phyloP scores from a whole-genome alignment of 2,888 invertebrate species.

The Cenopis cana region DNA sequence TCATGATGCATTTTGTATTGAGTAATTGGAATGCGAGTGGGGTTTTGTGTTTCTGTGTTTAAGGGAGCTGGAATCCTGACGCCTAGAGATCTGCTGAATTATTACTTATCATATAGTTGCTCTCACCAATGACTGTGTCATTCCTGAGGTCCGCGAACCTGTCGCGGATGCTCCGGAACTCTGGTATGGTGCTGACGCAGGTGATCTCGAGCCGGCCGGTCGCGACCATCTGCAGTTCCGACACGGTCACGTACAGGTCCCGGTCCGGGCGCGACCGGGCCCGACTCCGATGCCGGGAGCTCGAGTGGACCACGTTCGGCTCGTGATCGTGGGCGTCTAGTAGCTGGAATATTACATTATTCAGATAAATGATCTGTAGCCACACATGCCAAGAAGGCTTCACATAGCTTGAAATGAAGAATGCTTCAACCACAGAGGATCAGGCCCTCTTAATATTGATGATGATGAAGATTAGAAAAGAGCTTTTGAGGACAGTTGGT shows the following conservation, averaged over 20 bases:
- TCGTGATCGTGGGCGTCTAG: conserved; percentile 49
- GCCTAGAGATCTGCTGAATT: not conserved
- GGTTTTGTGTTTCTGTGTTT: too few relatives aligned
- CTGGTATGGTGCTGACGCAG: conserved; percentile 92
- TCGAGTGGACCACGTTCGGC: conserved; percentile 61
- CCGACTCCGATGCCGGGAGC: conserved; percentile 71
- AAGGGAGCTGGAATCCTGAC: too few relatives aligned
- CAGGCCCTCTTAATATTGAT: too few relatives aligned
- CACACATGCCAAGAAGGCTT: too few relatives aligned
- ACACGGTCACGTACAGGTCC: conserved; percentile 89
- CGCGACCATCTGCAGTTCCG: conserved; percentile 88
- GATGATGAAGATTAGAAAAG: too few relatives aligned
- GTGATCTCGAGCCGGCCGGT: conserved; percentile 89
- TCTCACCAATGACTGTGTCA: conserved; percentile 89
- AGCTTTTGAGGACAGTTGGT: too few relatives aligned
- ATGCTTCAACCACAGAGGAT: too few relatives aligned
- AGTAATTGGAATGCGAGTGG: too few relatives aligned
- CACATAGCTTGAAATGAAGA: too few relatives aligned
- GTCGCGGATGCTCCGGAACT: conserved; percentile 88
- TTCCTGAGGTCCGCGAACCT: conserved; percentile 90
- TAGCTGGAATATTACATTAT: conserved; percentile 20
- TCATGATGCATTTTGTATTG: too few relatives aligned
- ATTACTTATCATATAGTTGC: not conserved
- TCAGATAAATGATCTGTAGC: not conserved
- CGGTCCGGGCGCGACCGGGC: conserved; percentile 80